Base-by-base conservation (phyloP, 2,888 invertebrate genomes). In the Drosophila cyrtoloma region DNA sequence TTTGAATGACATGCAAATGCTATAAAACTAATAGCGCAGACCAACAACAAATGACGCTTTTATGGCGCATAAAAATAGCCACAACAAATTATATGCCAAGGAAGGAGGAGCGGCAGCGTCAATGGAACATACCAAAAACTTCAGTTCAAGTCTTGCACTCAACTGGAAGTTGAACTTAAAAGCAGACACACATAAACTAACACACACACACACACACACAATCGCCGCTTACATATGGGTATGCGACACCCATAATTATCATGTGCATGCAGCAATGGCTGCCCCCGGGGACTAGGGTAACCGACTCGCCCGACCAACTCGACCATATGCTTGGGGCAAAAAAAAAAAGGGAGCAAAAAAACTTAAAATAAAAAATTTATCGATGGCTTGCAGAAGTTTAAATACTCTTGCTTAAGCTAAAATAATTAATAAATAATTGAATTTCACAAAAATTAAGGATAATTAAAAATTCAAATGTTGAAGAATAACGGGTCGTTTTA, bases 211-310 rank as follows among this genome's bases (percentile, higher is more conserved):
- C n/a, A 33, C 7, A 28, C 9, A 12, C 32, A 47, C 60, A 56
- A 26, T 32, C n/a, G 42, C 19, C 59, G 26, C 75, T 66, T 59
- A 52, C 39, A 51, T 47, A 69, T 69, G 70, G 39, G 81, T 75
- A 71, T 80, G 74, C 74, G 67, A 75, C 73, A 80, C 71, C 75
- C 81, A 81, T 88, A 84, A 84, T 89, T 84, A 84, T 84, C 64
- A 71, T 76, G 75, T 69, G 68, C 76, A 76, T 89, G 79, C 69
- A 75, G 82, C 69, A 77, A 77, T 65, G 74, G 58, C 56, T 30
- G 79, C 63, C 60, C 14, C 35, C 53, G 42, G 81, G 62, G 70
- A 76, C 59, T 52, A 47, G 42, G 70, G 58, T 69, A 76, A 62
- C 50, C 50, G 28, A 77, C n/a, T 47, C 37, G 22, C 2, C 5